Evolutionary conservation across 2,888 invertebrate genomes (phyloP), one percentile per base, ranked within the genome.

Genomic region (Allacma fusca): DNA sequence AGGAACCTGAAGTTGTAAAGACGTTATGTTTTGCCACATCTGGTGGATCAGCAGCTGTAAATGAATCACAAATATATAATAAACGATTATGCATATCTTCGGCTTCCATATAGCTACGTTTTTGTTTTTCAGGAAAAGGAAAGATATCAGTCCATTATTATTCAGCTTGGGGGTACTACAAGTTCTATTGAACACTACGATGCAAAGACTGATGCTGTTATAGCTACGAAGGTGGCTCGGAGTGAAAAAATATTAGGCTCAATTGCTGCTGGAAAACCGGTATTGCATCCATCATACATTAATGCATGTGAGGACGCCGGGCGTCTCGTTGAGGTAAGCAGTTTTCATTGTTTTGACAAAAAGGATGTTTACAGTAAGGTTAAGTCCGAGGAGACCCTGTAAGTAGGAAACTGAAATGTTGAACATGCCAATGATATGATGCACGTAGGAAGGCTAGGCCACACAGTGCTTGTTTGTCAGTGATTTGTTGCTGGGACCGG

Each of bases 171-270:
- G 62, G 94, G 92, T 0, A 87, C 87, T 21, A 89, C 93, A 13
- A 89, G 90, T 13, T 89, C 90, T 12, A 87, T 89, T 0, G 80
- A 86, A 12, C 84, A 85, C 82, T 92, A 90, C 85, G 92, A 94
- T 85, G 87, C 89, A 0, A 86, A 87, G 0, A 90, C 91, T 71
- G 94, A 94, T 0, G 96, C 96, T 86, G 87, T 96, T 26, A 88
- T 97, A 40, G 93, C 94, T 83, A 89, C 91, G 65, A 84, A 83
- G 7, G 91, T 92, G 0, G 89, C 90, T 12, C 90, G 95, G 78
- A 96, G 94, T 85, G 97, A 97, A 88, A 96, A 96, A 88, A 91
- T 94, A 87, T 88, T 97, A 29, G 92, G 93, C 0, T 92, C 93
- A 78, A 91, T 97, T 79, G 96, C 97, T 0, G 90, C 93, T 0